Evolutionary conservation across 2,113 vertebrate species (phyloP).

Genomic region (Bambusicola thoracicus): DNA sequence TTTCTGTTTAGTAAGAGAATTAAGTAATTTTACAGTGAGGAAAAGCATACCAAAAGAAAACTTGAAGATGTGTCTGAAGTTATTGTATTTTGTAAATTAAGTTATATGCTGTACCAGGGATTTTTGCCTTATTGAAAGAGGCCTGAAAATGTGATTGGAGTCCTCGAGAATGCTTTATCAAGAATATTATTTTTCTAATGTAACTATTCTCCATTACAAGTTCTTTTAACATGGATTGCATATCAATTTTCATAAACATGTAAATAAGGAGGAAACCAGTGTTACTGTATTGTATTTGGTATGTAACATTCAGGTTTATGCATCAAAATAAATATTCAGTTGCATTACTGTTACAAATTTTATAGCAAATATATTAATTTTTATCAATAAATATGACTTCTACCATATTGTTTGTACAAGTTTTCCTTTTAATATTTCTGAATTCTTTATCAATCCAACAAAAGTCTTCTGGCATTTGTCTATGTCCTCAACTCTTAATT

Average conservation of each 20-base stretch:
- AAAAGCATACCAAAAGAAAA: constrained; percentile 83
- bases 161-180: constrained; percentile 84
- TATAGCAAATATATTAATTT: constrained; percentile 86
- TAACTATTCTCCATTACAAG: constrained; percentile 80
- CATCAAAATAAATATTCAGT: constrained; percentile 83
- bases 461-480: background rate
- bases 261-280: constrained; percentile 81
- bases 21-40: constrained; percentile 74
- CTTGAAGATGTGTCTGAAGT: constrained; percentile 82
- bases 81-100: constrained; percentile 85
- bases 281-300: constrained; percentile 84
- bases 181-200: constrained; percentile 88
- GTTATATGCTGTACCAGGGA: constrained; percentile 84
- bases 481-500: background rate
- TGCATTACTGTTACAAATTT: constrained; percentile 85
- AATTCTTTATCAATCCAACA: background rate
- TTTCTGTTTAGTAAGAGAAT: constrained; percentile 75
- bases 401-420: constrained; percentile 66
- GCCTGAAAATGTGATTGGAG: constrained; percentile 81
- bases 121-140: constrained; percentile 83
- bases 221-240: constrained; percentile 82
- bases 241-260: constrained; percentile 84
- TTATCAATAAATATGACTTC: constrained; percentile 87
- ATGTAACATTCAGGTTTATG: constrained; percentile 84
- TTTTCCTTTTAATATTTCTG: constrained; percentile 38